phyloP scores from a whole-genome alignment of 2,888 invertebrate species.

The Arctia plantaginis region DNA sequence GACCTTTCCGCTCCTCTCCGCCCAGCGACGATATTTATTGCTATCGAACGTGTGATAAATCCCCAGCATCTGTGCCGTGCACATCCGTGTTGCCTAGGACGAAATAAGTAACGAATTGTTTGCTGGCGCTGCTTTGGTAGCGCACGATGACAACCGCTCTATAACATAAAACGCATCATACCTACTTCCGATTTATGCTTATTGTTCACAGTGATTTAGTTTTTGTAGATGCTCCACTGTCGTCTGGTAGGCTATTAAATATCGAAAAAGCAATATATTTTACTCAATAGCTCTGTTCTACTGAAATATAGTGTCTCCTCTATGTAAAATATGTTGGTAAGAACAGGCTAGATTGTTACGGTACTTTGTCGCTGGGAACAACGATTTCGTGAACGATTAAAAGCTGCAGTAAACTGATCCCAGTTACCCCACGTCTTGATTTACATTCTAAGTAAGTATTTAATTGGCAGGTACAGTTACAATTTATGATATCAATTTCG shows the following conservation, averaged over 20 bases:
- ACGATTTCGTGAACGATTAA: constrained; percentile 50
- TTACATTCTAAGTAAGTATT: constrained; percentile 48
- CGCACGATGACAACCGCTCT: constrained; percentile 44
- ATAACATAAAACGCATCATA: constrained; percentile 28
- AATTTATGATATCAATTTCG: constrained; percentile 56
- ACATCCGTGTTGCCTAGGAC: constrained; percentile 75
- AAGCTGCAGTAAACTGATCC: constrained; percentile 38
- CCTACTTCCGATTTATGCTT: constrained; percentile 40
- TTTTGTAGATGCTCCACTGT: constrained; percentile 15
- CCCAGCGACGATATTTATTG: constrained; percentile 74
- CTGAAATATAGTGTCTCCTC: constrained; percentile 3
- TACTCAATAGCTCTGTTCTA: constrained; percentile 11
- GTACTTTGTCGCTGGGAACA: constrained; percentile 33
- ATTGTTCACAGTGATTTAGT: constrained; percentile 33
- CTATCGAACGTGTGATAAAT: constrained; percentile 73
- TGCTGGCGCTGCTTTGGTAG: constrained; percentile 58
- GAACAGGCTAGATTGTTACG: constrained; percentile 18
- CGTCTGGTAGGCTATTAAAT: constrained; percentile 19
- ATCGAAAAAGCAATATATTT: constrained; percentile 7
- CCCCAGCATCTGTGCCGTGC: constrained; percentile 66
- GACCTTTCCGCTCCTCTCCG: constrained; percentile 73
- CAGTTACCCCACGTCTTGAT: constrained; percentile 39
- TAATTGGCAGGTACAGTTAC: constrained; percentile 60
- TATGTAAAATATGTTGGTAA: constrained; percentile 14
- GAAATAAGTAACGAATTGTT: constrained; percentile 61